Evolutionary conservation across 2,888 invertebrate species (phyloP).

Genomic region (Amiota communis): DNA sequence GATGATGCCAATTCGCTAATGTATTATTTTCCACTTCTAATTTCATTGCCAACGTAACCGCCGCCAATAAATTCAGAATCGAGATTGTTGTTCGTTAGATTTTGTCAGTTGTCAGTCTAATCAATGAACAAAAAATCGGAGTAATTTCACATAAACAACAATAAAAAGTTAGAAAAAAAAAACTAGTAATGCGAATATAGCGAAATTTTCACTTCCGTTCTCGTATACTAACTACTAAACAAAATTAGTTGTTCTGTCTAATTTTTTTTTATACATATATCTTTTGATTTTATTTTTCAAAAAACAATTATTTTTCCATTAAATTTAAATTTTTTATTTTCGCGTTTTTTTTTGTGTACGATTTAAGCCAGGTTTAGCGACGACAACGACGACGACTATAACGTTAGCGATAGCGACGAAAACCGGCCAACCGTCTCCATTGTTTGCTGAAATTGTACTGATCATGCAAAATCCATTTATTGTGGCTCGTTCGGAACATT

Average conservation of each 20-base stretch:
- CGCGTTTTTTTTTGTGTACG: conserved; percentile 35
- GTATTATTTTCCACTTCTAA: conserved; percentile 64
- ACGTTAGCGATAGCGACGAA: conserved; percentile 39
- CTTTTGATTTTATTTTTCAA: conserved; percentile 24
- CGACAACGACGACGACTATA: neutral
- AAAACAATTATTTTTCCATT: conserved; percentile 31
- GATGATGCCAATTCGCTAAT: conserved; percentile 65
- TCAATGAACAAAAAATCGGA: too few species aligned
- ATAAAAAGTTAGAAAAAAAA: conserved; percentile 55
- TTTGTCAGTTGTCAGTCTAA: too few species aligned
- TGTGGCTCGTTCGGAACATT: conserved; percentile 13
- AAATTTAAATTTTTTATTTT: conserved; percentile 28
- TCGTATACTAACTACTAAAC: neutral
- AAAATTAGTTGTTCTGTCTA: conserved; percentile 28
- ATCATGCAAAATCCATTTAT: conserved; percentile 33
- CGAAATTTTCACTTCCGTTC: conserved; percentile 62
- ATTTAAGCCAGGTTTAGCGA: conserved; percentile 32
- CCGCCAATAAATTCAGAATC: neutral
- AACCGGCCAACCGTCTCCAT: conserved; percentile 61
- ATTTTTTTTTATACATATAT: conserved; percentile 27
- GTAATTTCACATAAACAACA: conserved; percentile 37
- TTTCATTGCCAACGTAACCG: conserved; percentile 64
- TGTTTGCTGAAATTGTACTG: conserved; percentile 62
- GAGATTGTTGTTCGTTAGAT: neutral
- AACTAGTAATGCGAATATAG: conserved; percentile 53